Evolutionary conservation across 2,113 vertebrate species (phyloP).

Genomic region (Brienomyrus longianalis): DNA sequence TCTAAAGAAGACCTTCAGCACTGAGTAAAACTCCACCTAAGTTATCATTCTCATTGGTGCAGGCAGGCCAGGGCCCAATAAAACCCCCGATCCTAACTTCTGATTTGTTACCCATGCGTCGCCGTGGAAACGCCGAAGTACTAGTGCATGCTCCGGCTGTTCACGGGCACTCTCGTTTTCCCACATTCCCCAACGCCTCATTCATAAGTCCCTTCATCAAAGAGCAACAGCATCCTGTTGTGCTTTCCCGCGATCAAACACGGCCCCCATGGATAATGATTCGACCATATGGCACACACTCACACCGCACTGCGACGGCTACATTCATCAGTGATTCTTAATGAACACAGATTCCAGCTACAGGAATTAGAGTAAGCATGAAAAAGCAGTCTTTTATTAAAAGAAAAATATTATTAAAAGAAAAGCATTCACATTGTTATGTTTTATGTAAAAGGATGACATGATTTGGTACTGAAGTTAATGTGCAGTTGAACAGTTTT

Average conservation of each 20-base stretch:
- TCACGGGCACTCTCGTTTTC: background rate
- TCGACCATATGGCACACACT: background rate
- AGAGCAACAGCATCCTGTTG: background rate
- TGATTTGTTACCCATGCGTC: background rate
- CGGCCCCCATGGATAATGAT: background rate
- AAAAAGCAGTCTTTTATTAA: background rate
- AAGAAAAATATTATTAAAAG: background rate
- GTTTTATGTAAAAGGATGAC: background rate
- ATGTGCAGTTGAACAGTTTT: background rate
- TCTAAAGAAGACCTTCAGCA: background rate
- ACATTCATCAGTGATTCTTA: background rate
- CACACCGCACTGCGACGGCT: background rate
- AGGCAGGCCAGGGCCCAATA: background rate
- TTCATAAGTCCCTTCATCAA: background rate
- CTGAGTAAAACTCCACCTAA: background rate
- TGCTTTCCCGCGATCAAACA: background rate
- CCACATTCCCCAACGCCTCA: background rate
- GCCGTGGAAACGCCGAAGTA: background rate
- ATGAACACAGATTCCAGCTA: background rate
- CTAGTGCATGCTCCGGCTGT: background rate
- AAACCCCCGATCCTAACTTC: background rate
- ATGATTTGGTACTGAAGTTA: background rate
- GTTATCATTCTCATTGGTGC: background rate
- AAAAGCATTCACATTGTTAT: background rate
- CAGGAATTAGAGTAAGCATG: background rate